Conservation (phyloP, 2,797 vertebrate genomes). For the Enteromius argenteus region DNA sequence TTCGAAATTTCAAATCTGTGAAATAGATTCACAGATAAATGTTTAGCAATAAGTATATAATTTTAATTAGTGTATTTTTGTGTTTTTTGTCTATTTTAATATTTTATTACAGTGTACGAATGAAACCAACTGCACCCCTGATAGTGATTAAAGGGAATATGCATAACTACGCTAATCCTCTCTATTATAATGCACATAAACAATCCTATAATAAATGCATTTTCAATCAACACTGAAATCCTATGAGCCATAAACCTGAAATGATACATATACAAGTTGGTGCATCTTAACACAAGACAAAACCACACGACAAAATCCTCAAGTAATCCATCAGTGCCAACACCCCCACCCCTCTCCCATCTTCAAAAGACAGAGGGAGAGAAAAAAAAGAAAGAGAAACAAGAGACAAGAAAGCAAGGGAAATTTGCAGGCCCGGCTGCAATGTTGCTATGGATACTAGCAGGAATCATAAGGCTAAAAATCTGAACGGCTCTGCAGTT, state of each 20-base stretch:
- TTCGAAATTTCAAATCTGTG: neutral
- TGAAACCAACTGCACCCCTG: neutral
- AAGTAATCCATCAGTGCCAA: conserved; percentile 61
- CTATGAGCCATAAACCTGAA: conserved; percentile 34
- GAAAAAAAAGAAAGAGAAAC: conserved; percentile 18
- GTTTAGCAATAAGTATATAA: neutral
- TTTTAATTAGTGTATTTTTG: neutral
- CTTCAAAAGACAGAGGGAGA: conserved; percentile 26
- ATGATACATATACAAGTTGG: conserved; percentile 28
- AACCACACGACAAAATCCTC: conserved; percentile 36
- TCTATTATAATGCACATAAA: conserved; percentile 20
- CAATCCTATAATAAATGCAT: conserved; percentile 29
- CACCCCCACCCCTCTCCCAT: conserved; percentile 33
- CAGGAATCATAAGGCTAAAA: conserved; percentile 19
- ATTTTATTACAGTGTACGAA: neutral
- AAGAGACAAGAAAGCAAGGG: conserved; percentile 16
- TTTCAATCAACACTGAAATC: conserved; percentile 45
- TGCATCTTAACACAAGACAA: conserved; percentile 29
- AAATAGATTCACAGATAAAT: neutral
- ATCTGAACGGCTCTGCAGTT: neutral
- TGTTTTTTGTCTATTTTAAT: neutral
- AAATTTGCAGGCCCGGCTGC: conserved; percentile 44
- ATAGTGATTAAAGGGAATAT: conserved; percentile 6
- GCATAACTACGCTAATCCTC: neutral
- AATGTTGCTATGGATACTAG: conserved; percentile 63